These are phyloP conservation scores for Sebastes kiyomatsui DNA, from an alignment of 2,797 vertebrate genomes.

Conservation along the genomic window DNA sequence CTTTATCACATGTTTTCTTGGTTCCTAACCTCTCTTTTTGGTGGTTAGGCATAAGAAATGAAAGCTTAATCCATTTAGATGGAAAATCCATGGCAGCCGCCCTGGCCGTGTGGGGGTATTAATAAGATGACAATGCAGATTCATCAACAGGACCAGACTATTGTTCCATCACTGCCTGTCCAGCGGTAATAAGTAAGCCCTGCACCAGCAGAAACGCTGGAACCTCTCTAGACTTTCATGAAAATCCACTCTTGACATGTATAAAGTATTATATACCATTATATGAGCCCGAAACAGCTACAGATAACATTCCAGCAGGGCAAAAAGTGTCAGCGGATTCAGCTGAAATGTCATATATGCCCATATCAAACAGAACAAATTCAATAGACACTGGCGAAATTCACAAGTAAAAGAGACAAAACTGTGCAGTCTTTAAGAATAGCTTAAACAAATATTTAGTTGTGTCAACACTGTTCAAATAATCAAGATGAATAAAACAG, in stretches of 20 bases:
- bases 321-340: constrained; percentile 17
- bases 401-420: neutral
- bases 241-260: constrained; percentile 54
- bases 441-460: neutral
- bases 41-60: constrained; percentile 75
- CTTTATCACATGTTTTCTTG: constrained; percentile 57
- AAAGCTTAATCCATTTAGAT: constrained; percentile 82
- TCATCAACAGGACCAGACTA: constrained; percentile 70
- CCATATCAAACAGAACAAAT: neutral
- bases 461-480: neutral
- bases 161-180: constrained; percentile 73
- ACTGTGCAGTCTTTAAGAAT: neutral
- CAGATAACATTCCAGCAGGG: constrained; percentile 17
- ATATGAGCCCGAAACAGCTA: constrained; percentile 24
- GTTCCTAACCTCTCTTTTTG: constrained; percentile 60
- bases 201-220: constrained; percentile 37
- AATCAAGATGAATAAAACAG: neutral
- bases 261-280: constrained; percentile 60
- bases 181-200: constrained; percentile 65
- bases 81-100: constrained; percentile 77
- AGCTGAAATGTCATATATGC: constrained; percentile 23
- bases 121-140: constrained; percentile 80
- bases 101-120: constrained; percentile 67
- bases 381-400: neutral
- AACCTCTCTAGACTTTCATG: constrained; percentile 43